A percentile compares a stretch with the other conserved stretches of the same genome.
phyloP scores from a whole-genome alignment of 1,140 invertebrate species.

The Papilio polyxenes region DNA sequence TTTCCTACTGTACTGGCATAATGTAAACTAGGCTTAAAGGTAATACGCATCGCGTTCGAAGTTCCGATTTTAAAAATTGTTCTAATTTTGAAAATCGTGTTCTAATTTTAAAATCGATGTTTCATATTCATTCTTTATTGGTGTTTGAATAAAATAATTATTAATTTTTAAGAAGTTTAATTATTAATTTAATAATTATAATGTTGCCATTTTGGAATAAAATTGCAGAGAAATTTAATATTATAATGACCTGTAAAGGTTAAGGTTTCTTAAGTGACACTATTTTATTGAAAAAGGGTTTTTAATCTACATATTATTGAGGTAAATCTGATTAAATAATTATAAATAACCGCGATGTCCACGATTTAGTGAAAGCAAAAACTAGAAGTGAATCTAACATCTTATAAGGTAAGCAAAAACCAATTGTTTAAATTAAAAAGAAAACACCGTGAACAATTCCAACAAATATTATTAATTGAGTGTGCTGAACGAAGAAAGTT shows the following conservation, averaged over 20 bases:
- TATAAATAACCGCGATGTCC: background rate
- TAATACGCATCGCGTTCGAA: background rate
- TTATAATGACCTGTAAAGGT: no score
- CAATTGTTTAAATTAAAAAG: background rate
- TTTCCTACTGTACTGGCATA: no score
- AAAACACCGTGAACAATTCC: conserved; percentile 2
- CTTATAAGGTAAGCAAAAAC: background rate
- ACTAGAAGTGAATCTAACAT: background rate
- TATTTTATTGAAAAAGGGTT: no score
- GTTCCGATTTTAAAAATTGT: background rate
- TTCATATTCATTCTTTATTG: background rate
- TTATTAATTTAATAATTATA: no score
- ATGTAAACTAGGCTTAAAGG: background rate
- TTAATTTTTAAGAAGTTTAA: no score
- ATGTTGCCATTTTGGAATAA: no score
- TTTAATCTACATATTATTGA: no score
- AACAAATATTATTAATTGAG: conserved; percentile 18
- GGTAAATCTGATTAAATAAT: background rate
- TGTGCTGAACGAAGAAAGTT: conserved; percentile 4
- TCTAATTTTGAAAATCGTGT: conserved; percentile 2
- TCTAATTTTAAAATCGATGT: background rate
- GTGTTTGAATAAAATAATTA: no score
- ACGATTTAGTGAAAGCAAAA: conserved; percentile 13
- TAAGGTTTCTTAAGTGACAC: no score
- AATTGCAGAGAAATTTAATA: no score